Evolutionary conservation across 2,113 vertebrate genomes (phyloP), one percentile per base, ranked within the genome.

Genomic region (Natator depressus): DNA sequence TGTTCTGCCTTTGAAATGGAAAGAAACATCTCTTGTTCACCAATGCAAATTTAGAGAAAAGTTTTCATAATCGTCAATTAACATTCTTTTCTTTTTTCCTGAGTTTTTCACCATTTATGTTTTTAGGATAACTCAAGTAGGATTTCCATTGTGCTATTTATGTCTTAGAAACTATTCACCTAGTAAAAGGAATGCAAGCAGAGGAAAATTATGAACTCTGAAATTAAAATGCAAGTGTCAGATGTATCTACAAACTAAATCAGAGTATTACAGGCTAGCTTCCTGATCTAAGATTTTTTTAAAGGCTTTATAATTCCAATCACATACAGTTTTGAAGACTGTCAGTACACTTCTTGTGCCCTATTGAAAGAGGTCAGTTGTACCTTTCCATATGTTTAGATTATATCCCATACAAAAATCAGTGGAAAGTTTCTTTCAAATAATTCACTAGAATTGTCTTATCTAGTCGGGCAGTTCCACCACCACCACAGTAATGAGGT

Each of bases 391-490:
- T 89, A 94, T 86, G 95, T 85, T 93, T 31, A 96, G 89, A 85
- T 94, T 90, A 94, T 85, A 92, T 76, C 90, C 38, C 85, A 42
- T 1, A 46, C 91, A 91, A 46, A 42, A 95, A 88, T 46, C 93
- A 96, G 86, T 87, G 84, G 90, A 59, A 88, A 16, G 84, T 89
- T 90, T 95, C 88, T 94, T 88, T 72, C 92, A 92, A 93, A 96
- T n/a, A 57, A 75, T 92, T 95, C 94, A 94, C 95, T 96, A 38
- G 65, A 87, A 91, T 75, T 95, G 96, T 96, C 96, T 95, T 90
- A 97, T 92, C 92, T 96, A 92, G 92, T 92, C 96, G 93, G 91
- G 82, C 89, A 92, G 83, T 89, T 46, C 92, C 92, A 93, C 24
- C 59, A 8, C 86, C 95, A 92, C 75, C 93, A 96, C 22, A 50